Base-by-base conservation (phyloP, 2,888 invertebrate genomes). In the Chymomyza fuscimana region DNA sequence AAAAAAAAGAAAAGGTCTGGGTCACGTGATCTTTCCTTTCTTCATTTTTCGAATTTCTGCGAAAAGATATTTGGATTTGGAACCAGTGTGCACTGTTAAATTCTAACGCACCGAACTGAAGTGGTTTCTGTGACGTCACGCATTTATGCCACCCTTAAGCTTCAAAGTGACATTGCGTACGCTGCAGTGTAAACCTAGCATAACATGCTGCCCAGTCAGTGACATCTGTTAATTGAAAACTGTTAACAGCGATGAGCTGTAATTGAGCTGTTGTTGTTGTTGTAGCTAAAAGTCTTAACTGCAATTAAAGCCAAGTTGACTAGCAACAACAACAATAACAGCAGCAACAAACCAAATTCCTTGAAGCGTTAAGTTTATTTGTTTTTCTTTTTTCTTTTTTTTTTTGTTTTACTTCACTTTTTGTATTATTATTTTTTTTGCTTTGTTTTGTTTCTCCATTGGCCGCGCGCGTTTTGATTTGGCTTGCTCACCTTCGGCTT, bases 401-500 rank as follows among this genome's bases (percentile, higher is more conserved):
- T 70, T 77, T 74, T 75, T 82, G 70, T 50, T 10, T 51, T 51
- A 25, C 51, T 16, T 63, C 25, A 29, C 7, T 50, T 52, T 19
- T 51, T 12, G 56, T 60, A 19, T 10, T 29, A 5, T 50, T 36
- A n/a, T 5, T 25, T 25, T 66, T 60, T 58, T 52, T 62, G 16
- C 50, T 22, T 19, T 16, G 12, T 19, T 50, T 63, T 22, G 12
- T n/a, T 25, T 22, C 52, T 29, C 15, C 29, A n/a, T 25, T 59
- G 59, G 32, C 32, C 22, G 22, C 19, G 29, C 32, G 12, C 46
- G 19, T 36, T 80, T 86, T 83, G 78, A 80, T 80, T 86, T 83
- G 80, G 78, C 86, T 86, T 82, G 77, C 73, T 80, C 81, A 80
- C 80, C 80, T 80, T 80, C 81, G 74, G 77, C 75, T 32, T 78